Percentiles rank a stretch among this genome's conserved stretches.
Conservation (phyloP, 2,888 invertebrate species). For the Synergus japonicus region DNA sequence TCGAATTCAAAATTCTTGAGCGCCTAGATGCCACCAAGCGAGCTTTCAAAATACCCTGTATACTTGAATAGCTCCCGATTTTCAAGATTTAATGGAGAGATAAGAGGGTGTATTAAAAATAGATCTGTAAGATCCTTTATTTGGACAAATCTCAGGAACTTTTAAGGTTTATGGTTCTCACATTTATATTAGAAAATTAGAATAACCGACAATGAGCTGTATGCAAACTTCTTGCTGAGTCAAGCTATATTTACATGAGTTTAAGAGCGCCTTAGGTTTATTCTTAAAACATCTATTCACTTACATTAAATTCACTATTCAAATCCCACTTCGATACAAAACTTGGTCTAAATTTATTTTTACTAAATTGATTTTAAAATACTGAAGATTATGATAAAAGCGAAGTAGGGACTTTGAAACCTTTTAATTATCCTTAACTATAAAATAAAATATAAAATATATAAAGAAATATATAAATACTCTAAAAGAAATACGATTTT, state of each 20-base stretch:
- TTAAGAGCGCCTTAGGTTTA: not conserved
- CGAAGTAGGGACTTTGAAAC: too few relatives aligned
- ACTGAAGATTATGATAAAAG: too few relatives aligned
- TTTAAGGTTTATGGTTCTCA: not conserved
- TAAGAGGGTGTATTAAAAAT: slow-evolving; percentile 37
- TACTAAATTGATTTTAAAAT: too few relatives aligned
- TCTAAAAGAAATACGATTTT: too few relatives aligned
- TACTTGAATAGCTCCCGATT: slow-evolving; percentile 28
- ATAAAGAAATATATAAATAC: too few relatives aligned
- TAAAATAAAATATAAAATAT: too few relatives aligned
- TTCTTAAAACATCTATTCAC: too few relatives aligned
- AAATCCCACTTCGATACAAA: too few relatives aligned
- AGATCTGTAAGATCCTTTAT: not conserved
- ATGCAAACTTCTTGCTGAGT: not conserved
- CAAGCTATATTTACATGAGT: not conserved
- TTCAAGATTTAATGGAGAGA: slow-evolving; percentile 22
- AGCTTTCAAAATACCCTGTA: slow-evolving; percentile 28
- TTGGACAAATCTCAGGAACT: not conserved
- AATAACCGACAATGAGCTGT: not conserved
- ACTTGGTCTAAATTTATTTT: too few relatives aligned
- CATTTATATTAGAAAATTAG: not conserved
- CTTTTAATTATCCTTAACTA: too few relatives aligned
- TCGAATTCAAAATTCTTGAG: slow-evolving; percentile 41
- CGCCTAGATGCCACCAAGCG: slow-evolving; percentile 21
- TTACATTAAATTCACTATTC: too few relatives aligned